phyloP scores from a whole-genome alignment of 2,113 vertebrate species.

The Stigmatopora argus region DNA sequence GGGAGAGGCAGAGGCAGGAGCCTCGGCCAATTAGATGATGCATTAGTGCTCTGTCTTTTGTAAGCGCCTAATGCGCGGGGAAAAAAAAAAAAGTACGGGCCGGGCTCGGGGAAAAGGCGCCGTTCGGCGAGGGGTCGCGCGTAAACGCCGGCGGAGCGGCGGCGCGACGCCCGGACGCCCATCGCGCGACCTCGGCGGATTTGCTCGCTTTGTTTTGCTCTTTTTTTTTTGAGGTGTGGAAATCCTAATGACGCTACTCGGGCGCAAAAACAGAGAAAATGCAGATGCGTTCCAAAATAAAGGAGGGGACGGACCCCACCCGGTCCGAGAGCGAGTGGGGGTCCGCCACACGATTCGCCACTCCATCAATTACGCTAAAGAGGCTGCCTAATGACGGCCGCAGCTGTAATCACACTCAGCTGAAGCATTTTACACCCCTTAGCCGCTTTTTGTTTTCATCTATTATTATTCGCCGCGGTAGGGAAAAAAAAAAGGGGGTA shows the following conservation, averaged over 20 bases:
- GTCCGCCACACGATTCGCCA: conserved; percentile 66
- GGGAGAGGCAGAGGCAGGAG: conserved; percentile 99
- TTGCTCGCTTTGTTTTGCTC: conserved; percentile 66
- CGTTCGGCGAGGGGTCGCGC: conserved; percentile 53
- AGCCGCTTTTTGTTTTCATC: conserved; percentile 60
- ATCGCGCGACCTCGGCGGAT: conserved; percentile 51
- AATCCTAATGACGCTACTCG: conserved; percentile 97
- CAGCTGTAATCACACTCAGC: conserved; percentile 72
- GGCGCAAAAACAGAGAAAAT: conserved; percentile 46
- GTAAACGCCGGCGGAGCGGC: conserved; percentile 25
- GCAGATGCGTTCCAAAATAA: conserved; percentile 69
- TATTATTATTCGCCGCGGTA: conserved; percentile 64
- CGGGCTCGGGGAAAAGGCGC: conserved; percentile 69
- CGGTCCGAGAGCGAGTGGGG: conserved; percentile 64
- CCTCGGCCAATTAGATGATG: conserved; percentile 99
- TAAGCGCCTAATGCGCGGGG: conserved; percentile 99
- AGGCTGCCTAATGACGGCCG: conserved; percentile 69
- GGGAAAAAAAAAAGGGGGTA: conserved; percentile 5
- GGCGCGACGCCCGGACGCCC: no score
- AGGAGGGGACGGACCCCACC: conserved; percentile 64
- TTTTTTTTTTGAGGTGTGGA: conserved; percentile 85
- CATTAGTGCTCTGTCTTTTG: conserved; percentile 99
- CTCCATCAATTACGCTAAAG: conserved; percentile 74
- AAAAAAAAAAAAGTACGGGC: conserved; percentile 78
- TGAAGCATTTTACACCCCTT: conserved; percentile 65